A percentile compares a stretch with the other conserved stretches of the same genome.
Conservation (phyloP, 2,797 vertebrate genomes). For the Coracias cyanogaster region DNA sequence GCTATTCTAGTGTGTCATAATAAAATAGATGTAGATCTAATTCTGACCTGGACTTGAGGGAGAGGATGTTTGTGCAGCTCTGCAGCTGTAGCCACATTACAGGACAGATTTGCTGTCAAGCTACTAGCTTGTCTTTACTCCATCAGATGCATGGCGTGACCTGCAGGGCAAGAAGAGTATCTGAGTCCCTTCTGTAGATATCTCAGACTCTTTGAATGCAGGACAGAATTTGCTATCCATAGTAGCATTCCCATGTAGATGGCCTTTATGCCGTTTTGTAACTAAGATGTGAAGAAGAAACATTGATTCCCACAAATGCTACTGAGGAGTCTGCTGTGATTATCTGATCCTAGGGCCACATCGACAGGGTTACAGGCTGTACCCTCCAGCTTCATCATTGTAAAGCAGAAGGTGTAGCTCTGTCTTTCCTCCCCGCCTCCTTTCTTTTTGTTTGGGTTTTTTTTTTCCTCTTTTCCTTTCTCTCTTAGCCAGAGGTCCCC, state of each 20-base stretch:
- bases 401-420: background rate
- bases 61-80: background rate
- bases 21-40: background rate
- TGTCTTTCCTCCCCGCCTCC: background rate
- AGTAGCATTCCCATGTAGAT: background rate
- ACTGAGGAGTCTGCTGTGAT: background rate
- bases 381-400: background rate
- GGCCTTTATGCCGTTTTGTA: background rate
- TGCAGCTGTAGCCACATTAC: background rate
- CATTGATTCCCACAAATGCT: background rate
- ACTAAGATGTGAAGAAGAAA: background rate
- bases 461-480: background rate
- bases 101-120: background rate
- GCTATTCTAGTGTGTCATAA: background rate
- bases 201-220: background rate
- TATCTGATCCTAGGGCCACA: background rate
- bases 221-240: background rate
- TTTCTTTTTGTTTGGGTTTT: too few species aligned
- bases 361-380: background rate
- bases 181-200: background rate
- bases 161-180: background rate
- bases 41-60: background rate
- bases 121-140: background rate
- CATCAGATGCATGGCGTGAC: accelerated
- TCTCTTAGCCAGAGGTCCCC: background rate